phyloP scores from a whole-genome alignment of 2,113 vertebrate genomes.

The Leucopternis melanops region DNA sequence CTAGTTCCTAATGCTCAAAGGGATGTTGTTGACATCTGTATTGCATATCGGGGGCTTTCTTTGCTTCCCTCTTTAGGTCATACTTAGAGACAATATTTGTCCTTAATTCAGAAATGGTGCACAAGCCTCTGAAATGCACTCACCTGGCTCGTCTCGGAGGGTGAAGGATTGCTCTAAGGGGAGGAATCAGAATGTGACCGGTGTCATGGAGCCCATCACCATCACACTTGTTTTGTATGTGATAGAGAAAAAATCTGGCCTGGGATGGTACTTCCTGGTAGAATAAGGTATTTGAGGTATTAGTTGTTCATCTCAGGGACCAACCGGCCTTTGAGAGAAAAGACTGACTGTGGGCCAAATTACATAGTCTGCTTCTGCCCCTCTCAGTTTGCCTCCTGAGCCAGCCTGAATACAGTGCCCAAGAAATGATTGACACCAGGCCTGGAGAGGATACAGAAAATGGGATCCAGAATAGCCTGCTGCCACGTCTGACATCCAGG shows the following conservation, averaged over 20 bases:
- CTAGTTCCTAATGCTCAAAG: background rate
- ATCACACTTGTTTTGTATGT: background rate
- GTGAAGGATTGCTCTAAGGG: background rate
- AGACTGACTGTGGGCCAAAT: background rate
- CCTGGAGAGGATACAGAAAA: background rate
- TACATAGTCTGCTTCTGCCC: background rate
- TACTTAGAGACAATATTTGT: background rate
- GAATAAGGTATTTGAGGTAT: background rate
- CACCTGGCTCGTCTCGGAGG: background rate
- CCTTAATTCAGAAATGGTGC: background rate
- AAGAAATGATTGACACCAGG: background rate
- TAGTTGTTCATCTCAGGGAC: background rate
- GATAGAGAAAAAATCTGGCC: background rate
- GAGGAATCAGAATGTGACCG: background rate
- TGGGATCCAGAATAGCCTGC: background rate
- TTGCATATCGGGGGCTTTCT: background rate
- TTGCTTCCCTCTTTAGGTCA: background rate
- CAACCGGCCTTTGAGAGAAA: background rate
- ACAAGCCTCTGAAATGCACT: background rate
- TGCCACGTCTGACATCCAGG: background rate
- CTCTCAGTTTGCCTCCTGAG: background rate
- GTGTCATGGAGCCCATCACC: background rate
- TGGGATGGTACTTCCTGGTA: background rate
- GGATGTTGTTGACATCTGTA: background rate
- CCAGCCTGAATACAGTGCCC: background rate